Percentiles rank a stretch among this genome's conserved stretches.
Conservation (phyloP, 2,797 vertebrate genomes). For the Mustela erminea region DNA sequence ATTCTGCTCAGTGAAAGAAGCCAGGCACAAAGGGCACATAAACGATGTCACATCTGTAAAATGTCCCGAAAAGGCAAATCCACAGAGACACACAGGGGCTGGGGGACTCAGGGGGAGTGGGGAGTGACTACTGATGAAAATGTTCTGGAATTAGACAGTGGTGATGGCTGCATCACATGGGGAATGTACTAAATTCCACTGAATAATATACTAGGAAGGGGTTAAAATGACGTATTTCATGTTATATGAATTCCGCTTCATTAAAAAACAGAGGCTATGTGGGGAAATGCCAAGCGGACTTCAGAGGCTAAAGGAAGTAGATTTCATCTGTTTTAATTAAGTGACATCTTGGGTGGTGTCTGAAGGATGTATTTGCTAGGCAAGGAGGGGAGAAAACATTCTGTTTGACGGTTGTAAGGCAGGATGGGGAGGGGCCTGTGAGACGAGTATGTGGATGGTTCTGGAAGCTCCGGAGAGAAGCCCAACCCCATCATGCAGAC, state of each 20-base stretch:
- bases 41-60: background rate
- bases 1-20: background rate
- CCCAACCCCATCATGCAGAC: background rate
- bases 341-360: background rate
- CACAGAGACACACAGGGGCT: background rate
- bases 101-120: accelerated
- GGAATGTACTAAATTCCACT: background rate
- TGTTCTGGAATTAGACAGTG: background rate
- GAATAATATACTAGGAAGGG: background rate
- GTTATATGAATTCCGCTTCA: background rate
- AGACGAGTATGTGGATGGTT: background rate
- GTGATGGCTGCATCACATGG: background rate
- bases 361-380: background rate
- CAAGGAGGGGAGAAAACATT: background rate
- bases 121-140: background rate
- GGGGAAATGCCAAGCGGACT: background rate
- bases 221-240: background rate
- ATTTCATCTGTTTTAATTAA: background rate
- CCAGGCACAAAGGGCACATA: background rate
- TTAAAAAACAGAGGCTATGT: background rate
- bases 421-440: background rate
- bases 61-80: background rate
- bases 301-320: background rate
- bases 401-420: background rate
- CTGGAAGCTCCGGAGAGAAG: background rate